Percentiles rank a stretch among this genome's conserved stretches.
These are phyloP conservation scores for Malthinus flaveolus DNA, from an alignment of 2,888 invertebrate genomes.

Conservation along the genomic window DNA sequence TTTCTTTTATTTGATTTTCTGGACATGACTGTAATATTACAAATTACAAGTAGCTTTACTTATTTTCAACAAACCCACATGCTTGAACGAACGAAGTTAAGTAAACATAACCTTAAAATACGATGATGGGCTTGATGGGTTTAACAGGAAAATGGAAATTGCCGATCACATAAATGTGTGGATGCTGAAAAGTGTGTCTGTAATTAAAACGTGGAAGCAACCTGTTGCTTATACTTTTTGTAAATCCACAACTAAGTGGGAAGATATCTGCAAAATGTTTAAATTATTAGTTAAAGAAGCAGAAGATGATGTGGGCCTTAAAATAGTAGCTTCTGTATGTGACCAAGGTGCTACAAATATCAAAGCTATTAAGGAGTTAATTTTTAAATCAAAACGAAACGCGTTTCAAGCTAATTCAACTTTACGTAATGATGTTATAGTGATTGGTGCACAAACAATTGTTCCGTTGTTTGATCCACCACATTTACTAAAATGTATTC, in stretches of 20 bases:
- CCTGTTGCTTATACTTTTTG: slow-evolving; percentile 21
- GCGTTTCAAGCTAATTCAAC: background rate
- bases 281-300: slow-evolving; percentile 10
- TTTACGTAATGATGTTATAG: background rate
- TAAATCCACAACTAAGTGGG: slow-evolving; percentile 17
- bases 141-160: no score
- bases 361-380: slow-evolving; percentile 21
- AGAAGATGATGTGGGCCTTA: slow-evolving; percentile 20
- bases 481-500: slow-evolving; percentile 16
- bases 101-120: no score
- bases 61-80: no score
- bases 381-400: slow-evolving; percentile 5
- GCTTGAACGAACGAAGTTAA: background rate
- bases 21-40: background rate
- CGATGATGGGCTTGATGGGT: no score
- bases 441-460: slow-evolving; percentile 4
- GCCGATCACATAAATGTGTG: slow-evolving; percentile 17
- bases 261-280: slow-evolving; percentile 13
- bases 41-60: no score
- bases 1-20: slow-evolving; percentile 35
- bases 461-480: slow-evolving; percentile 15
- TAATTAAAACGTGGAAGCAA: slow-evolving; percentile 28
- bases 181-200: slow-evolving; percentile 7
- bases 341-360: slow-evolving; percentile 32
- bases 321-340: slow-evolving; percentile 30